Evolutionary conservation across 2,113 vertebrate species (phyloP).

Genomic region (Oncorhynchus kisutch): DNA sequence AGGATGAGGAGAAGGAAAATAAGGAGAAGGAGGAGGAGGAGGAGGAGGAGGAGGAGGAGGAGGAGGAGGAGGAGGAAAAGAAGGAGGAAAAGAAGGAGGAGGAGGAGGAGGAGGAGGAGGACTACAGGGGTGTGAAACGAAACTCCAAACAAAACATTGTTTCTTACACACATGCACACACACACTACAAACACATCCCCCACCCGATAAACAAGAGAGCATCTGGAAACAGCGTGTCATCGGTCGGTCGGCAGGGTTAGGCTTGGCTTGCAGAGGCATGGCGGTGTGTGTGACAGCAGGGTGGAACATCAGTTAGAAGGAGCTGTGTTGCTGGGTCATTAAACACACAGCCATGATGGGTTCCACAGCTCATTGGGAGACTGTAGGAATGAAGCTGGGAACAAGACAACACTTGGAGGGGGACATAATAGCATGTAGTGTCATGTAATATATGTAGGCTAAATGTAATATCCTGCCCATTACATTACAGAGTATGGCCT

Average conservation of each 20-base stretch:
- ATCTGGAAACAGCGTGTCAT: slow-evolving; percentile 44
- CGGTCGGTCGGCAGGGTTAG: background rate
- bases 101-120: background rate
- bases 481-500: no score
- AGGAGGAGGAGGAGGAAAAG: background rate
- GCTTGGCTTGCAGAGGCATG: background rate
- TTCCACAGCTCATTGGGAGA: background rate
- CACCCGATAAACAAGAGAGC: slow-evolving; percentile 20
- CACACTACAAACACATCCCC: slow-evolving; percentile 3
- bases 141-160: slow-evolving; percentile 46
- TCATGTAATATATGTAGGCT: background rate
- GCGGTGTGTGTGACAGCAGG: slow-evolving; percentile 22
- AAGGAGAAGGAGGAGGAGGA: background rate
- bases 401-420: background rate
- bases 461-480: no score
- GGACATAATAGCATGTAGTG: background rate
- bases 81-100: background rate
- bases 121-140: slow-evolving; percentile 44
- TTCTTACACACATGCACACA: slow-evolving; percentile 19
- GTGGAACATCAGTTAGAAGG: slow-evolving; percentile 32
- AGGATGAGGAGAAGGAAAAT: background rate
- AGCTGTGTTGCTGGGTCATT: slow-evolving; percentile 22
- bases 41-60: background rate
- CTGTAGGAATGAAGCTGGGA: background rate
- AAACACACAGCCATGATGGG: slow-evolving; percentile 2